A percentile compares a stretch with the other conserved stretches of the same genome.
Evolutionary conservation across 2,113 vertebrate genomes (phyloP).

Genomic region (Rhodinocichla rosea): DNA sequence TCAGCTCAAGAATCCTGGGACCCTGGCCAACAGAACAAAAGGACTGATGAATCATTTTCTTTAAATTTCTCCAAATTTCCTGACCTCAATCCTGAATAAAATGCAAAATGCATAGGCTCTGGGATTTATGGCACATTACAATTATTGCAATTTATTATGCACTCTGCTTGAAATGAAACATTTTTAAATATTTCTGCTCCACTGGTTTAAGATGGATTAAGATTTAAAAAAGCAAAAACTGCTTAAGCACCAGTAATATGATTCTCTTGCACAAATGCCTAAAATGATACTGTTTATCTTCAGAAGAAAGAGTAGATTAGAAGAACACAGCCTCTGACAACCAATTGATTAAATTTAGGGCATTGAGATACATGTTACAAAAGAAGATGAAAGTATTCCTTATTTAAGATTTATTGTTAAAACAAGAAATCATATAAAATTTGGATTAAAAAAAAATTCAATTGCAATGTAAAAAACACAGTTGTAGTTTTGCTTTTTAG

Average conservation of each 20-base stretch:
- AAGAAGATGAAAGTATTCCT: constrained; percentile 72
- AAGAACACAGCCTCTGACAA: constrained; percentile 76
- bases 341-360: constrained; percentile 80
- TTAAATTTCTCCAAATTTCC: constrained; percentile 90
- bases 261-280: constrained; percentile 82
- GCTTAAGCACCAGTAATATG: constrained; percentile 86
- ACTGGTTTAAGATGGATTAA: constrained; percentile 88
- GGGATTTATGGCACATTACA: constrained; percentile 86
- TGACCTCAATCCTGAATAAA: constrained; percentile 86
- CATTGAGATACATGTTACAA: constrained; percentile 70
- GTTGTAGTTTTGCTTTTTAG: background rate
- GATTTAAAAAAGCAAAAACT: constrained; percentile 83
- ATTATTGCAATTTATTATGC: constrained; percentile 84
- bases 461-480: background rate
- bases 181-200: constrained; percentile 85
- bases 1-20: constrained; percentile 89
- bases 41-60: constrained; percentile 90
- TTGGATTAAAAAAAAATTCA: constrained; percentile 53
- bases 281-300: constrained; percentile 85
- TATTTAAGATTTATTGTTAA: constrained; percentile 71
- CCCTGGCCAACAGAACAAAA: constrained; percentile 88
- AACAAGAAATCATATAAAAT: constrained; percentile 62
- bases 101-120: constrained; percentile 86
- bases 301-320: constrained; percentile 80
- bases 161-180: constrained; percentile 82